A percentile compares a stretch with the other conserved stretches of the same genome.
phyloP scores from a whole-genome alignment of 64 coral and sea anemone species.

The Stichodactyla helianthus region DNA sequence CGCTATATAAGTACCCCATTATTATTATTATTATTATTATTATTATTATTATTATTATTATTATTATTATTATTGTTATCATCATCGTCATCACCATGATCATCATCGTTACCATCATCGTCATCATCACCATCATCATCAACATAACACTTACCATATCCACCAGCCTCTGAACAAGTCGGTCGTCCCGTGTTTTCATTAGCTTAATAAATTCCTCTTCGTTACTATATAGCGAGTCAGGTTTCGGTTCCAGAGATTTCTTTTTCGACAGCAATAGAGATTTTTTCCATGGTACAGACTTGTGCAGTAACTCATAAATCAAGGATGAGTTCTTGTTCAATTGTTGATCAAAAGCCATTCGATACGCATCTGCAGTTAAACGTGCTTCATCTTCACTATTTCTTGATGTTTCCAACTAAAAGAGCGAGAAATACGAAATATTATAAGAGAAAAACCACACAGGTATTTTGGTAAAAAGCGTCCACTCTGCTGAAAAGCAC shows the following conservation, averaged over 20 bases:
- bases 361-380: constrained; percentile 69
- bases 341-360: constrained; percentile 79
- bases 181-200: constrained; percentile 60
- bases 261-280: constrained; percentile 40
- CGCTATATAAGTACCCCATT: no score
- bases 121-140: neutral
- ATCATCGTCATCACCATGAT: neutral
- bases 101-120: neutral
- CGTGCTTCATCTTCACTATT: constrained; percentile 65
- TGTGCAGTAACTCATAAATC: constrained; percentile 66
- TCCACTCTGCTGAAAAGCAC: no score
- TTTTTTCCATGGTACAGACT: constrained; percentile 55
- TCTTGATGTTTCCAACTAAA: constrained; percentile 47
- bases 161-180: constrained; percentile 72
- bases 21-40: neutral
- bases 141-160: constrained; percentile 58
- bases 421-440: neutral
- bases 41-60: no score
- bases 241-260: constrained; percentile 4
- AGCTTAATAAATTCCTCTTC: constrained; percentile 59
- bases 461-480: no score
- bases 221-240: constrained; percentile 24
- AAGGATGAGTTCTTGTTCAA: constrained; percentile 65
- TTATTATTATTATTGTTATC: neutral
- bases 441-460: neutral